Base-by-base conservation (phyloP, 2,797 vertebrate species). In the Acipenser oxyrinchus region DNA sequence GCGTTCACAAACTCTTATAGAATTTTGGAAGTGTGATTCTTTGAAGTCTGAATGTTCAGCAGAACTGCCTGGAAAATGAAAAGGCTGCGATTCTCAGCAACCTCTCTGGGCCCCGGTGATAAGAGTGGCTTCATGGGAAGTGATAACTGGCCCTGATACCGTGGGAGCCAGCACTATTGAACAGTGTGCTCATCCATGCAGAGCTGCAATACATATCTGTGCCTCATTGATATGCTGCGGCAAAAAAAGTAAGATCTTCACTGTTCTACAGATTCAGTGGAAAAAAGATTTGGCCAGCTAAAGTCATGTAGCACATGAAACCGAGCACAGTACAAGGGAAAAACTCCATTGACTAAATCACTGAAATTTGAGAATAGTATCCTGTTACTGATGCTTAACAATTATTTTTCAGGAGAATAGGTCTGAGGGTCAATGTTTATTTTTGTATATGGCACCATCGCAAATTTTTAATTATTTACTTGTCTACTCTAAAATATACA, bases 91-190 rank as follows among this genome's bases (percentile, higher is more conserved):
- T 91, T 90, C 91, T 87, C 88, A 94, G 94, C 93, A 93, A 97
- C 95, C 95, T 98, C 95, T 98, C 96, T 99, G 96, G 95, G 93
- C 92, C 87, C 90, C 93, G 93, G 94, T 94, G 96, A 99, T 99
- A 98, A 99, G 96, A 94, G 93, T 92, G 91, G 93, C 94, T 97
- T 98, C 95, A 94, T 95, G 95, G 95, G 93, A 92, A 96, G 93
- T 92, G 96, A 99, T 99, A 98, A 98, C 95, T 95, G 89, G 87
- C 90, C 92, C 93, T 93, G 96, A 98, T 98, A 98, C 92, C 84
- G 85, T 88, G 88, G 88, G 89, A 91, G 90, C 90, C 90, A 91
- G 89, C 88, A 93, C 93, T 95, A 96, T 94, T 95, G 94, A 98
- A 95, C 95, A 95, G 92, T 91, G 92, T 91, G 92, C 91, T 96